Conservation (phyloP, 2,113 vertebrate genomes). For the Myotis lucifugus region DNA sequence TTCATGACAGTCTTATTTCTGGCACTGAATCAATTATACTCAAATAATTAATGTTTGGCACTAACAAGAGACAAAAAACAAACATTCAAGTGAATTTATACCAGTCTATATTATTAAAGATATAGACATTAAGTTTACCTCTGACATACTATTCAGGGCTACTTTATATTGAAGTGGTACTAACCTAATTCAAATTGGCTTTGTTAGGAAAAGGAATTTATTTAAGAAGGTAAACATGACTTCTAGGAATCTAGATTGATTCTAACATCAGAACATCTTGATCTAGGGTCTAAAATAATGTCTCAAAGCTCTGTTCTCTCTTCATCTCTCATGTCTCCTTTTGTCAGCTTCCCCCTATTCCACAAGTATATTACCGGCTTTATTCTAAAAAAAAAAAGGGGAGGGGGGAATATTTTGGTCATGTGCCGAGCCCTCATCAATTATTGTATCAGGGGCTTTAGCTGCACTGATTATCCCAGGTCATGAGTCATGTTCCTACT, state of each 20-base stretch:
- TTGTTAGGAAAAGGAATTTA: neutral
- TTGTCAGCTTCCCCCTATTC: neutral
- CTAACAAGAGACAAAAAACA: conserved; percentile 14
- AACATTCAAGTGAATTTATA: neutral
- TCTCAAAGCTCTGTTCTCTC: neutral
- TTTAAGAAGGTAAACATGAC: neutral
- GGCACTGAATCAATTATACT: neutral
- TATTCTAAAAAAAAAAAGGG: conserved; percentile 18
- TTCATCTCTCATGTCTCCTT: neutral
- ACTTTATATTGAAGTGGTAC: neutral
- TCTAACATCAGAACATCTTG: neutral
- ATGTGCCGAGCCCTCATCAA: neutral
- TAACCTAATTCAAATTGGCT: conserved; percentile 1
- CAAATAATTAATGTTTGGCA: neutral
- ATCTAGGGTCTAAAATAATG: neutral
- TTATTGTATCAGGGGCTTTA: neutral
- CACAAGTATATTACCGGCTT: neutral
- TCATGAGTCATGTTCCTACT: neutral
- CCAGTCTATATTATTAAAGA: neutral
- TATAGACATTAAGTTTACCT: neutral
- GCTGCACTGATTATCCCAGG: neutral
- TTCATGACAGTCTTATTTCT: conserved; percentile 11
- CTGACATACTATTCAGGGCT: neutral
- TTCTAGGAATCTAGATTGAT: neutral
- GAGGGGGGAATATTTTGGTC: neutral